Evolutionary conservation across 2,888 invertebrate species (phyloP), one percentile per base, ranked within the genome.

Genomic region (Brachyptera risi): DNA sequence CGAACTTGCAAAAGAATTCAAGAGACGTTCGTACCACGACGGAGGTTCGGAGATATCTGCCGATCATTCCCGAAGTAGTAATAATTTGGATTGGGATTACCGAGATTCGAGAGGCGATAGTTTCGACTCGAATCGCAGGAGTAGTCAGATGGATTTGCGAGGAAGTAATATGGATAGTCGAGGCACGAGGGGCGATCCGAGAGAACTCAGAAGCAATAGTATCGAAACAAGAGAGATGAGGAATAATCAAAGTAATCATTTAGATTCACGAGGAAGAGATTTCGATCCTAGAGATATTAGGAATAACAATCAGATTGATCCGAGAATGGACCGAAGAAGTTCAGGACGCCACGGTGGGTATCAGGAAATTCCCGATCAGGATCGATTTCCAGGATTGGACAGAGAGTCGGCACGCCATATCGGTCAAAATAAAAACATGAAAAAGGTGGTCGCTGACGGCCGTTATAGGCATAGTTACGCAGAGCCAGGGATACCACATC

Each of bases 391-490:
- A 2, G 80, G 79, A 1, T 68, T 79, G 47, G 80, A 80, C 68
- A 76, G 79, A 13, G 80, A 81, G 31, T 73, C 72, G 3, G 76
- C 77, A 44, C 67, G 74, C 21, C 65, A 61, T 15, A n/a, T 50
- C 17, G 47, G 62, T 57, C 40, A 63, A 60, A n/a, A n/a, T n/a
- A 21, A 49, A 49, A 38, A 38, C 7, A 56, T 56, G 23, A 61
- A 64, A 21, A 61, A 59, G 38, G 26, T 49, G 17, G 31, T 35
- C 26, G 13, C 50, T 3, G 37, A 26, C 31, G 67, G 67, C n/a
- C 62, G 71, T 23, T 71, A 70, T 62, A 78, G 85, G 57, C 85
- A 85, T 69, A 85, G 85, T 70, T 86, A 85, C 68, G 86, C 84
- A n/a, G 85, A 86, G 67, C 83, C 84, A 23, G 54, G 54, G 35